Evolutionary conservation across 2,797 vertebrate species (phyloP).

Genomic region (Sebastes itinus): DNA sequence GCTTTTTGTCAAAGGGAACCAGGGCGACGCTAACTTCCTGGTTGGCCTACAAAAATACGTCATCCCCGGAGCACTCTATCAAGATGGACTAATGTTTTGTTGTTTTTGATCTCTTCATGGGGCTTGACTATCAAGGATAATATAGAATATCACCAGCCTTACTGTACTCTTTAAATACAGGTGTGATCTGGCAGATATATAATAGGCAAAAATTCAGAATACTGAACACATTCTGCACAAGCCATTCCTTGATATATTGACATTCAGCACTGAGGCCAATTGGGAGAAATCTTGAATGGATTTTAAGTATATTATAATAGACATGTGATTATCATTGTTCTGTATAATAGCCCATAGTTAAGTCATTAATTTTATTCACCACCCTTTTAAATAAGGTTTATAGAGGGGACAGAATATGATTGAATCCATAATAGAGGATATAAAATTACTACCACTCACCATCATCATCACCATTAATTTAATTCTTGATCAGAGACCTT

Average conservation of each 20-base stretch:
- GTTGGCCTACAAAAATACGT: too few species aligned
- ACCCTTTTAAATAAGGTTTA: slow-evolving; percentile 12
- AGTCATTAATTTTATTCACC: slow-evolving; percentile 10
- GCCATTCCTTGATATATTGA: not conserved
- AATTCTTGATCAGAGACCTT: not conserved
- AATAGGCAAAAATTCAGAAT: not conserved
- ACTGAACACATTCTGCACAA: not conserved
- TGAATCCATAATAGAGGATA: slow-evolving; percentile 3
- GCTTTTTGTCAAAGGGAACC: too few species aligned
- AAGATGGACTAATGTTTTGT: too few species aligned
- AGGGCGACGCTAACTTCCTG: too few species aligned
- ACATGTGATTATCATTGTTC: slow-evolving; percentile 19
- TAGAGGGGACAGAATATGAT: not conserved
- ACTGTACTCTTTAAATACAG: not conserved
- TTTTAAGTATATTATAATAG: slow-evolving; percentile 18
- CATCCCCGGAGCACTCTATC: too few species aligned
- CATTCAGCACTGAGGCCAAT: not conserved
- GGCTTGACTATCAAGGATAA: not conserved
- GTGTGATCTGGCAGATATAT: not conserved
- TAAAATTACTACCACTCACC: not conserved
- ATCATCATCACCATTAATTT: not conserved
- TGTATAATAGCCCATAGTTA: slow-evolving; percentile 21
- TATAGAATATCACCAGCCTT: not conserved
- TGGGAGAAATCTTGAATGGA: slow-evolving; percentile 3
- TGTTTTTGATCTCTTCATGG: not conserved